Evolutionary conservation across 2,113 vertebrate species (phyloP).

Genomic region (Canis aureus): DNA sequence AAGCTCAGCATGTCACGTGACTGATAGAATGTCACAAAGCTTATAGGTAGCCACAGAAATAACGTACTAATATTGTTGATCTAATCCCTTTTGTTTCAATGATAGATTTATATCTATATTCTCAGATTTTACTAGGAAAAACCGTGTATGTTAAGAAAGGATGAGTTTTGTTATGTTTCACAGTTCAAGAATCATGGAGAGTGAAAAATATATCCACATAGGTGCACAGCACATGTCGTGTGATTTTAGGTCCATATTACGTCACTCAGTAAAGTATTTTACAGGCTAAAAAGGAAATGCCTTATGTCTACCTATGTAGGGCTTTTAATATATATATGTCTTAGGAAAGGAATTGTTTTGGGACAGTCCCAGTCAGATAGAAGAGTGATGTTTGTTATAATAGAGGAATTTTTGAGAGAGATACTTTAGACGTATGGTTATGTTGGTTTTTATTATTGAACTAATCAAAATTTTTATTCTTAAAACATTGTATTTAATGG

Average conservation of each 20-base stretch:
- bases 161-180: neutral
- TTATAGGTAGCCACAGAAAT: slow-evolving; percentile 10
- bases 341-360: slow-evolving; percentile 50
- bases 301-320: neutral
- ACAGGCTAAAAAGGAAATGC: neutral
- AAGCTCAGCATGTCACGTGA: neutral
- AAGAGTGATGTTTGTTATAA: slow-evolving; percentile 11
- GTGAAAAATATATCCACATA: neutral
- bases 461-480: slow-evolving; percentile 49
- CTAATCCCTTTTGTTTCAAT: slow-evolving; percentile 11
- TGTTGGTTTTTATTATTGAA: slow-evolving; percentile 60
- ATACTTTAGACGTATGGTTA: slow-evolving; percentile 32
- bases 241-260: slow-evolving; percentile 6
- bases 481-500: slow-evolving; percentile 5
- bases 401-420: slow-evolving; percentile 16
- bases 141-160: neutral
- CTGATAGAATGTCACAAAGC: neutral
- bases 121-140: slow-evolving; percentile 20
- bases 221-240: neutral
- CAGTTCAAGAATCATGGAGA: neutral
- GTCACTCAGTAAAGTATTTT: slow-evolving; percentile 15
- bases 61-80: neutral
- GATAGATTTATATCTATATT: neutral
- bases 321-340: neutral
- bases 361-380: neutral